Percentiles rank a stretch among this genome's conserved stretches.
Conservation (phyloP, 1,140 invertebrate species). For the Globodera rostochiensis region DNA sequence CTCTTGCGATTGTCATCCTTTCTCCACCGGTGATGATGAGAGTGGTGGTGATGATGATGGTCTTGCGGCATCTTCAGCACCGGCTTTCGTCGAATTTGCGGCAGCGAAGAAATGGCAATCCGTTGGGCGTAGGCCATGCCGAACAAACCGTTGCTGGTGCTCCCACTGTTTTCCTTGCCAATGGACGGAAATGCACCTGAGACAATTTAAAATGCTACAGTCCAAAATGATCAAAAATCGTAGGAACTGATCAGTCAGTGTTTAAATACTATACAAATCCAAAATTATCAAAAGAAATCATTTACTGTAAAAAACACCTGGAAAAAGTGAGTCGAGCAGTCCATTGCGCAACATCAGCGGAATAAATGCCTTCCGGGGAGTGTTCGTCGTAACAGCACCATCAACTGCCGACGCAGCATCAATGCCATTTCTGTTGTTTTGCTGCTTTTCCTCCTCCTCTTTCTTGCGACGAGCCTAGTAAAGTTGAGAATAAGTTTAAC, state of each 20-base stretch:
- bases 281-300: too few species aligned
- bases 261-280: not conserved
- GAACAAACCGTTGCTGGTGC: conserved; percentile 9
- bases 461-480: too few species aligned
- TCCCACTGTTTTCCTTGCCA: not conserved
- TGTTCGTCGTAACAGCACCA: not conserved
- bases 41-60: not conserved
- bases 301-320: not conserved
- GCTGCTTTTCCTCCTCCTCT: not conserved
- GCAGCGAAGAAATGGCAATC: not conserved
- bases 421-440: not conserved
- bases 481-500: too few species aligned
- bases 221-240: not conserved
- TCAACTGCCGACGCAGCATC: not conserved
- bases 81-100: conserved; percentile 8
- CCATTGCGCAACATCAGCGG: not conserved
- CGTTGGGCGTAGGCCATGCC: conserved; percentile 14
- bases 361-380: not conserved
- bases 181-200: not conserved
- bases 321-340: not conserved
- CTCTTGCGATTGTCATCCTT: not conserved
- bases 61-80: not conserved
- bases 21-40: not conserved
- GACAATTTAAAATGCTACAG: not conserved
- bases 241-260: not conserved